Conservation (phyloP, 2,797 vertebrate genomes). For the Gadopsis bispinosus region DNA sequence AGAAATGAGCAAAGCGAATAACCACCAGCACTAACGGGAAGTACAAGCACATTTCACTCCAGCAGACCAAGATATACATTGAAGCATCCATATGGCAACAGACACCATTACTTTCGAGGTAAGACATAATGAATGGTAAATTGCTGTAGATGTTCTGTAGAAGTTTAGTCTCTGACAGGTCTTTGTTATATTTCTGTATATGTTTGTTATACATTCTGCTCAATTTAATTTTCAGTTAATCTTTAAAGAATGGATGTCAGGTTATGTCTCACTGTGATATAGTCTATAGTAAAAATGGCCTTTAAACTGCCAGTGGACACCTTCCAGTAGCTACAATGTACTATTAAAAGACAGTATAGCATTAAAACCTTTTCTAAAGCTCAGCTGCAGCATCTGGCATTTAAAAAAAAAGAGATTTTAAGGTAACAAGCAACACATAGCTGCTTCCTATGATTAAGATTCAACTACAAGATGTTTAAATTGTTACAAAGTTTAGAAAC, state of each 20-base stretch:
- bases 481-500: neutral
- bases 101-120: neutral
- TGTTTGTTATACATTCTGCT: neutral
- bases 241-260: neutral
- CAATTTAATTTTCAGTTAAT: neutral
- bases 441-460: neutral
- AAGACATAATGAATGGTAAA: slow-evolving; percentile 21
- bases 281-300: neutral
- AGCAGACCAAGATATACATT: neutral
- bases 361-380: neutral
- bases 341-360: neutral
- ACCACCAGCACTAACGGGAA: slow-evolving; percentile 40
- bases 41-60: slow-evolving; percentile 9
- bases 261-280: neutral
- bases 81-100: slow-evolving; percentile 32
- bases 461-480: neutral
- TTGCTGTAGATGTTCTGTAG: neutral
- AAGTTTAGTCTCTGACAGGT: neutral
- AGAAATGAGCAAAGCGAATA: slow-evolving; percentile 8
- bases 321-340: neutral
- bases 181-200: neutral
- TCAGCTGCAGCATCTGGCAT: neutral
- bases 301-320: neutral
- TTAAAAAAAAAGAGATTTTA: neutral
- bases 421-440: neutral